Evolutionary conservation across 2,797 vertebrate species (phyloP).

Genomic region (Triplophysa yarkandensis): DNA sequence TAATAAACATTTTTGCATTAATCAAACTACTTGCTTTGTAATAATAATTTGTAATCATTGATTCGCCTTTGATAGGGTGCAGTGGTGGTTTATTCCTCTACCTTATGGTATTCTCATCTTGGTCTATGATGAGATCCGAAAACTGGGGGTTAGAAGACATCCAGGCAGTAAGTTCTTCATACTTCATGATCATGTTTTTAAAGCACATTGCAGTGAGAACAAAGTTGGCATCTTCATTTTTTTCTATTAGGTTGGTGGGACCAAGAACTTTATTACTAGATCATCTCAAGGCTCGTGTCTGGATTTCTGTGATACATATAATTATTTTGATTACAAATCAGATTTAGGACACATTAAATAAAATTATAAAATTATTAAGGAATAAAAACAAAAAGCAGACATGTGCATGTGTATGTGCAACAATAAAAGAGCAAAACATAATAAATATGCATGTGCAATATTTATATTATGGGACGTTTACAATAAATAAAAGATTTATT

Average conservation of each 20-base stretch:
- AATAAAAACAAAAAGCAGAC: not conserved
- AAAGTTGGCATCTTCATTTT: conserved; percentile 21
- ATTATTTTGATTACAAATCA: not conserved
- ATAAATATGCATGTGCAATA: not conserved
- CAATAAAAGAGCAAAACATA: not conserved
- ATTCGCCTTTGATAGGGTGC: conserved; percentile 69
- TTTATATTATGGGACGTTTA: no score
- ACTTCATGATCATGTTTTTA: not conserved
- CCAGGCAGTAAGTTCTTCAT: conserved; percentile 80
- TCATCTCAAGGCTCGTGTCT: not conserved
- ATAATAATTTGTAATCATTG: not conserved
- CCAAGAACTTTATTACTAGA: conserved; percentile 85
- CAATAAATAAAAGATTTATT: not conserved
- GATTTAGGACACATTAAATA: not conserved
- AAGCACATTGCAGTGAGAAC: conserved; percentile 2
- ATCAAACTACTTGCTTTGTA: not conserved
- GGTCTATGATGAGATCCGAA: conserved; percentile 86
- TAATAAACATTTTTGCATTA: no score
- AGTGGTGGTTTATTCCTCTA: conserved; percentile 88
- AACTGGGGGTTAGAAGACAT: conserved; percentile 82
- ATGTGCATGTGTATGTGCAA: not conserved
- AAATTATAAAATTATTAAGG: not conserved
- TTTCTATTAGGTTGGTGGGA: conserved; percentile 84
- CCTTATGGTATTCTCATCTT: conserved; percentile 87
- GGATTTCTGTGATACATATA: not conserved